Evolutionary conservation across 2,888 invertebrate genomes (phyloP).

Genomic region (Liposcelis brunnea): DNA sequence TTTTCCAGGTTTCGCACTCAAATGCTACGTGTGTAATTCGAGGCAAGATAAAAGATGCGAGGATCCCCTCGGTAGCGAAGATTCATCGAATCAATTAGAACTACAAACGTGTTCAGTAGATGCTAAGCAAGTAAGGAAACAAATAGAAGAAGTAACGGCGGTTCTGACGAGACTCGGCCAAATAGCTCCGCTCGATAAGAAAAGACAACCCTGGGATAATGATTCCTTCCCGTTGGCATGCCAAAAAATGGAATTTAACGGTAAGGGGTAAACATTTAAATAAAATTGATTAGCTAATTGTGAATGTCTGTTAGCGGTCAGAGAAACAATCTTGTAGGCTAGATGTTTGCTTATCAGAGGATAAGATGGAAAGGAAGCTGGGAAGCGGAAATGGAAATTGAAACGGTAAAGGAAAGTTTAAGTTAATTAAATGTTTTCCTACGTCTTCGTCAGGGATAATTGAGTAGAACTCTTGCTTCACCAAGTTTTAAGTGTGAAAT

Average conservation of each 20-base stretch:
- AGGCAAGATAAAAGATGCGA: constrained; percentile 33
- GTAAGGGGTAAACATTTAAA: too few relatives aligned
- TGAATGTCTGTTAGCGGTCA: too few relatives aligned
- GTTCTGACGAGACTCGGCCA: constrained; percentile 15
- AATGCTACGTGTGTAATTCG: constrained; percentile 38
- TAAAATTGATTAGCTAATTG: too few relatives aligned
- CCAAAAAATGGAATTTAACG: constrained; percentile 23
- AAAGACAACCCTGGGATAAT: constrained; percentile 8
- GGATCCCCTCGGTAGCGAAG: constrained; percentile 29
- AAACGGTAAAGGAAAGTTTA: background rate
- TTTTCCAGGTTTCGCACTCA: constrained; percentile 27
- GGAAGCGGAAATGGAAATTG: background rate
- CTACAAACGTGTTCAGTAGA: too few relatives aligned
- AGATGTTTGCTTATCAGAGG: too few relatives aligned
- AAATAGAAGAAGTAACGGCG: constrained; percentile 13
- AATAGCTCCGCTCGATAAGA: constrained; percentile 12
- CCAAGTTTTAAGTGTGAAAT: too few relatives aligned
- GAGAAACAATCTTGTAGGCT: too few relatives aligned
- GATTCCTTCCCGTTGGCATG: constrained; percentile 24
- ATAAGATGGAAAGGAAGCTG: background rate
- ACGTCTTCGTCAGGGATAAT: background rate
- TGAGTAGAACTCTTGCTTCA: background rate
- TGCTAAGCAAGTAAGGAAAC: too few relatives aligned
- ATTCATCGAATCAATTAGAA: too few relatives aligned
- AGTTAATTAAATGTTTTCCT: background rate